Evolutionary conservation across 2,797 vertebrate genomes (phyloP).

Genomic region (Megalops cyprinoides): DNA sequence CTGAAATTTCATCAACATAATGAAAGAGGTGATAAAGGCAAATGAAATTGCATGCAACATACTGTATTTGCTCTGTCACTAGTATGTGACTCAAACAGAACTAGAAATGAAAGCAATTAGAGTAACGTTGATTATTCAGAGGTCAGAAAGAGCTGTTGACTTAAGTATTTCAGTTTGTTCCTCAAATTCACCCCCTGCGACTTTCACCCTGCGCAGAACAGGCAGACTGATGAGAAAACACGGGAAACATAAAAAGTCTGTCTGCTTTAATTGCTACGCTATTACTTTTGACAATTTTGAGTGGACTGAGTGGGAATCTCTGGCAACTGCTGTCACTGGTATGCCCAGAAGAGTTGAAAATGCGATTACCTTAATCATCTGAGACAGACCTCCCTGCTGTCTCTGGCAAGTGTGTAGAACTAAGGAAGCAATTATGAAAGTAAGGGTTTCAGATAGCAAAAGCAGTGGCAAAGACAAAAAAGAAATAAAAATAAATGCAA

Average conservation of each 20-base stretch:
- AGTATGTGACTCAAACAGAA: too few relatives aligned
- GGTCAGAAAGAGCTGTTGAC: neutral
- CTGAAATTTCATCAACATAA: too few relatives aligned
- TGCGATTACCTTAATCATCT: conserved; percentile 42
- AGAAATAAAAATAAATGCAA: neutral
- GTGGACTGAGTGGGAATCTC: conserved; percentile 35
- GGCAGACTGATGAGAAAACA: neutral
- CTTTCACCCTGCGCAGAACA: neutral
- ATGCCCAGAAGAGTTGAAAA: neutral
- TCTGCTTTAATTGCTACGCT: conserved; percentile 38
- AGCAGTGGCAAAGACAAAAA: neutral
- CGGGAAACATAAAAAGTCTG: conserved; percentile 25
- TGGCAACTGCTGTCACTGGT: conserved; percentile 25
- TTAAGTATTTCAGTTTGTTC: neutral
- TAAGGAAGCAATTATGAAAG: conserved; percentile 34
- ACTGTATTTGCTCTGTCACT: too few relatives aligned
- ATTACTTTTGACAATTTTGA: conserved; percentile 37
- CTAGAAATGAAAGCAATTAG: too few relatives aligned
- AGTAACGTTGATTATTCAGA: neutral
- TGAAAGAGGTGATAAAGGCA: too few relatives aligned
- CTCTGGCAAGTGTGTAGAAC: conserved; percentile 18
- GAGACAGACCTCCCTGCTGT: conserved; percentile 39
- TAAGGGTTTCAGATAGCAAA: neutral
- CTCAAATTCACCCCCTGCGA: neutral
- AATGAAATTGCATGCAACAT: too few relatives aligned